A percentile compares a stretch with the other conserved stretches of the same genome.
Evolutionary conservation across 1,140 invertebrate genomes (phyloP).

Genomic region (Mamestra configurata): DNA sequence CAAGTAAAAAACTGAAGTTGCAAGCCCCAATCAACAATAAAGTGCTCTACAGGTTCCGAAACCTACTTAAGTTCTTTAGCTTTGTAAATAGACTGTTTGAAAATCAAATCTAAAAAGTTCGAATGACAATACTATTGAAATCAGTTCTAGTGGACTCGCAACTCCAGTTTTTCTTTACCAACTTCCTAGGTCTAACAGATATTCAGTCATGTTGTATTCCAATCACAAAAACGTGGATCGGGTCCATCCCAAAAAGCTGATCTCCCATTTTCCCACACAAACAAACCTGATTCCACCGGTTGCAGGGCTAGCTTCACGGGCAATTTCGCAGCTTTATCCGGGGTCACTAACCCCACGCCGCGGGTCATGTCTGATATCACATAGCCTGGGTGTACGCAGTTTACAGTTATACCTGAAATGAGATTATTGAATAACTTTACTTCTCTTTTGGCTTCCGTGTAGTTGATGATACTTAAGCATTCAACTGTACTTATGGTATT

Average conservation of each 20-base stretch:
- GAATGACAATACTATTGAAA: too few species aligned
- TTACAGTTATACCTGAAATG: constrained; percentile 89
- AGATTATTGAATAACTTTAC: neutral
- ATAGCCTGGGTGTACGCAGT: constrained; percentile 91
- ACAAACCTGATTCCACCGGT: constrained; percentile 63
- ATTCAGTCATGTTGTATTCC: too few species aligned
- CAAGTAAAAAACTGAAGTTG: too few species aligned
- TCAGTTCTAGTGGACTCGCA: too few species aligned
- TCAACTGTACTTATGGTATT: too few species aligned
- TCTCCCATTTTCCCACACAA: constrained; percentile 74
- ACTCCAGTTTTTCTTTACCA: too few species aligned
- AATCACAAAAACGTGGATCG: constrained; percentile 77
- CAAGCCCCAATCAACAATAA: too few species aligned
- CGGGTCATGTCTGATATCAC: constrained; percentile 93
- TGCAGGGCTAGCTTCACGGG: constrained; percentile 62
- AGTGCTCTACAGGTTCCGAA: too few species aligned
- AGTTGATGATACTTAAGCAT: neutral
- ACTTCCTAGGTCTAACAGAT: too few species aligned
- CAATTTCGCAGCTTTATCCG: constrained; percentile 88
- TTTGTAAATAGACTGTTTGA: too few species aligned
- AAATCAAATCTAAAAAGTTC: too few species aligned
- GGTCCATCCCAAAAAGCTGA: constrained; percentile 75
- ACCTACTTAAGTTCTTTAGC: too few species aligned
- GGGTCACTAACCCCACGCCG: constrained; percentile 90
- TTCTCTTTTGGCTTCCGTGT: neutral